Evolutionary conservation across 2,888 invertebrate genomes (phyloP), one percentile per base, ranked within the genome.

Genomic region (Amblyjoppa fuscipennis): DNA sequence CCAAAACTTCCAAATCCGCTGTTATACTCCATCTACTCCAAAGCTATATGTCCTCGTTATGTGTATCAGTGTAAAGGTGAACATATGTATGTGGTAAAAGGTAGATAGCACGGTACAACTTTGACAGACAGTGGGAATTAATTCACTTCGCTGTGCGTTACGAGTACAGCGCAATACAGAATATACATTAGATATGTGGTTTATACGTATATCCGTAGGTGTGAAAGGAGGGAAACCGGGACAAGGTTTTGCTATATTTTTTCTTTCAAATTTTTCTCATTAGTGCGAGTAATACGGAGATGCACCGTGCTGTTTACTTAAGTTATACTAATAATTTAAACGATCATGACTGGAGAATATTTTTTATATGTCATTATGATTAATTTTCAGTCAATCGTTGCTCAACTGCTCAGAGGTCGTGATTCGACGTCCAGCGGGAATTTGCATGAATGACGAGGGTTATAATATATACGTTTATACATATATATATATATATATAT

Each of bases 1-100:
- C 31, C 73, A 25, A 73, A 80, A 80, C 73, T 80, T 80, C 53
- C 53, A 25, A 80, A 80, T 73, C 28, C 53, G 41, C 59, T n/a
- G 56, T 80, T 56, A 53, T 34, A 13, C n/a, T 20, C 25, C 25
- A 25, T 74, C 41, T 16, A 20, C n/a, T 31, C 25, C 59, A 53
- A 34, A 4, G 25, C 16, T 20, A 6, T 9, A 7, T 41, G 16
- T 74, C 16, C 56, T 20, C 56, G 56, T 56, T 56, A 56, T 56
- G 25, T 56, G 25, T 56, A 25, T 25, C 25, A 9, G 20, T 25
- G 9, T 28, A 25, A 11, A 28, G 59, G 11, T 59, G 28, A 25
- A 59, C 28, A 25, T 1, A 16, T 59, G 20, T 41, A 28, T 11
- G 28, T 6, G 56, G 45, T 28, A 64, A 28, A 70, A 76, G 75